phyloP scores from a whole-genome alignment of 2,888 invertebrate genomes.

The Drosophila antonietae region DNA sequence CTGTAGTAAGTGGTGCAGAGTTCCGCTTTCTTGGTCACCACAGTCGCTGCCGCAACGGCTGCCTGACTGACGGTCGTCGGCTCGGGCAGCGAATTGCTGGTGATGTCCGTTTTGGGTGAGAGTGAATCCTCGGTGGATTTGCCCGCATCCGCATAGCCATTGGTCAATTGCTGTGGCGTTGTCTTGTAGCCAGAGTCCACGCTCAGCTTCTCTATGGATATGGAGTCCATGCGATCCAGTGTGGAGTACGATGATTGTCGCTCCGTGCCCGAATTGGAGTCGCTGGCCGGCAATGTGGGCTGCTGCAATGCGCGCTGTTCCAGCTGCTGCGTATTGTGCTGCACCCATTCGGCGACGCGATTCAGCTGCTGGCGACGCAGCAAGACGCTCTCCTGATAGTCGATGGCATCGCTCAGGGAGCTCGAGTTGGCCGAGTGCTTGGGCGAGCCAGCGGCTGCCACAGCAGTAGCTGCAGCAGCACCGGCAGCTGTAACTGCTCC shows the following conservation, averaged over 20 bases:
- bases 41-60: not conserved
- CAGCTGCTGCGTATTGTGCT: conserved; percentile 87
- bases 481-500: not conserved
- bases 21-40: conserved; percentile 57
- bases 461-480: conserved; percentile 26
- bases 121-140: conserved; percentile 81
- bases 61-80: conserved; percentile 5
- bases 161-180: conserved; percentile 78
- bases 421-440: conserved; percentile 82
- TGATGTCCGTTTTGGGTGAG: conserved; percentile 79
- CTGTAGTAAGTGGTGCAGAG: conserved; percentile 78
- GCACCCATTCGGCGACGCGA: conserved; percentile 92
- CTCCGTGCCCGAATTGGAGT: conserved; percentile 73
- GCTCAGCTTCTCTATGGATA: conserved; percentile 83
- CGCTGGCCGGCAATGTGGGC: conserved; percentile 54
- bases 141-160: conserved; percentile 70
- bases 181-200: conserved; percentile 84
- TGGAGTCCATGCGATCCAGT: conserved; percentile 81
- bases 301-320: conserved; percentile 74
- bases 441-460: conserved; percentile 55
- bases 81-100: conserved; percentile 66
- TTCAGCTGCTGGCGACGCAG: conserved; percentile 88
- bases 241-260: conserved; percentile 79
- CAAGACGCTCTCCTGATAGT: conserved; percentile 85
- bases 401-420: conserved; percentile 82